Evolutionary conservation across 2,888 invertebrate species (phyloP), one percentile per base, ranked within the genome.

Genomic region (Silvanus unidentatus): DNA sequence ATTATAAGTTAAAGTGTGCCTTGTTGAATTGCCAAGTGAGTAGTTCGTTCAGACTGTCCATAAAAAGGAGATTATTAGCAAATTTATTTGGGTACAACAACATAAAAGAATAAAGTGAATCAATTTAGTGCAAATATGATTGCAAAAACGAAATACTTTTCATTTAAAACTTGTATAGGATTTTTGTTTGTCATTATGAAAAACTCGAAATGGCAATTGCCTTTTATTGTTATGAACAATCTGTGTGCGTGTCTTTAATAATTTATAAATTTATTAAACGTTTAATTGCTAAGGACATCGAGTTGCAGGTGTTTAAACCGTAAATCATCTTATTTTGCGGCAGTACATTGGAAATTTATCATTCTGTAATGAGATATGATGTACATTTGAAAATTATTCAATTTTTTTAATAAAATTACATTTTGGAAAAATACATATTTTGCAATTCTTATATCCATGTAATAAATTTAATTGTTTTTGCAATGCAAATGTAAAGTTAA

Each of bases 41-140:
- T 39, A 45, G 56, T 48, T 51, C 44, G 40, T 32, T 46, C 52
- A 54, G 56, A 54, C 52, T 48, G 37, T 39, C 56, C 56, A 50
- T 56, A 56, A 54, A 50, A 48, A 54, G 54, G 35, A 34, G 41
- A 42, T 48, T 51, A 54, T 56, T 53, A 51, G 54, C 56, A 53
- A 52, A 56, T 56, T 51, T 43, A 48, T 54, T 56, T 56, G 56
- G 22, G 53, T 44, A 48, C 44, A 42, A 41, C 38, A 39, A 39
- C 43, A 52, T 44, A 39, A 16, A 32, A 8, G 10, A 11, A 32
- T 8, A 8, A 42, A 22, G 22, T 22, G 34, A 42, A 44, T 43
- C 47, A 45, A 47, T 44, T 46, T 52, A 48, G 52, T 52, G 50
- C 48, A 48, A 52, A 53, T 43, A 32, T 45, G 32, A 38, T 39